phyloP scores from a whole-genome alignment of 2,888 invertebrate genomes.

The Bimastos eiseni region DNA sequence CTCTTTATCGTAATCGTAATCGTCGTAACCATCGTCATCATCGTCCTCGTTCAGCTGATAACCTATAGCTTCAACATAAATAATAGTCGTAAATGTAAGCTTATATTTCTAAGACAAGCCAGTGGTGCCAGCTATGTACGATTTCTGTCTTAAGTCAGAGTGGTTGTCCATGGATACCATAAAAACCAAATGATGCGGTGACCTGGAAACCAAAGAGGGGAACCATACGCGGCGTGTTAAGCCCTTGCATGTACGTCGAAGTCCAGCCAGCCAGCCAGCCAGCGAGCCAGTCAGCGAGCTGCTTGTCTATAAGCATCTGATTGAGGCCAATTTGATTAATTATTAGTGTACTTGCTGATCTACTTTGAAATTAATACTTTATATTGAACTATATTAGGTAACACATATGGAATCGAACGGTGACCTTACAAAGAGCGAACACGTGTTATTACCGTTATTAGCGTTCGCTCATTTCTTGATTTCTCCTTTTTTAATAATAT shows the following conservation, averaged over 20 bases:
- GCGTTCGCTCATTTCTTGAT: too few species aligned
- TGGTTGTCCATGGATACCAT: not conserved
- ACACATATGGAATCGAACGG: too few species aligned
- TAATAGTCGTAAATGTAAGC: not conserved
- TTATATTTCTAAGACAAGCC: not conserved
- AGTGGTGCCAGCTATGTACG: not conserved
- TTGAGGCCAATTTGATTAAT: not conserved
- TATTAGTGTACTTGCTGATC: not conserved
- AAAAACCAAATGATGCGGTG: not conserved
- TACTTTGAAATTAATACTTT: not conserved
- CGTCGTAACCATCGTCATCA: constrained; percentile 8
- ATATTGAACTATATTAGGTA: not conserved
- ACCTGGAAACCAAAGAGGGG: too few species aligned
- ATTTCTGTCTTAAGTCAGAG: too few species aligned
- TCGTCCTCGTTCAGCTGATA: constrained; percentile 10
- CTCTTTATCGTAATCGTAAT: not conserved
- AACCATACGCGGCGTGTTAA: too few species aligned
- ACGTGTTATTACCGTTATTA: too few species aligned
- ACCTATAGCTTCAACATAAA: not conserved
- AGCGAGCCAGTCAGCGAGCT: not conserved
- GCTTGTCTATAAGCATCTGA: not conserved
- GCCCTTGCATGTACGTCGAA: not conserved
- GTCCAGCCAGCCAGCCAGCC: not conserved
- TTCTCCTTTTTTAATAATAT: too few species aligned
- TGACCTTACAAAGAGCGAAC: too few species aligned